Evolutionary conservation across 1,140 invertebrate species (phyloP), one percentile per base, ranked within the genome.

Genomic region (Drosophila saltans): DNA sequence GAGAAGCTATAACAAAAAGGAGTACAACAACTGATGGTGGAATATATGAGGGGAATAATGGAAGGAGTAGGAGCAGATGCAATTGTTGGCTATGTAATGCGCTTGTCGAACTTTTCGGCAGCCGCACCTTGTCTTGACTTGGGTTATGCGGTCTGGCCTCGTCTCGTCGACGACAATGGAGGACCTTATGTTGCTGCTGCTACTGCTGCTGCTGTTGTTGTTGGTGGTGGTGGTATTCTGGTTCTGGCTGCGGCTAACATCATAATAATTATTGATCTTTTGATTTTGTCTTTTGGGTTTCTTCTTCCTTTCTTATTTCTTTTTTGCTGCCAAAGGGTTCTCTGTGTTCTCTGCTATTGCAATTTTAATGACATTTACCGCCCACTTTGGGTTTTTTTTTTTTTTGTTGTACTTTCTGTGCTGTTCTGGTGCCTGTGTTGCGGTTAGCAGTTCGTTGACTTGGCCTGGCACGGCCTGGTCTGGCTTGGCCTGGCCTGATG

Each of bases 181-280:
- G 8, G 5, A 26, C 41, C 3, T 56, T 77, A 43, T 59, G 58
- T 69, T 36, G 33, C 6, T 36, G 28, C 62, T 63, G 71, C 66
- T 61, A 45, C 52, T 61, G 61, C 69, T 60, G 2, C 16, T 16
- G 16, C 16, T 16, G 16, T 16, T 36, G 33, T 36, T 36, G 28
- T 62, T 63, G 71, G 71, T 61, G 56, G 59, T 61, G 61, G 69
- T 60, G 2, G 26, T 41, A 66, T 59, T 63, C 64, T 68, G 72
- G 78, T 75, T 73, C 67, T 77, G 69, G 72, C 80, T 84, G 55
- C 74, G 40, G n/a, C 61, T 63, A 77, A 90, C 88, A 90, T 83
- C 88, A 83, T 91, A 88, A 91, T 90, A 90, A 90, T 90, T 90
- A 90, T 90, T 90, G 88, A 90, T 90, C 88, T 90, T 75, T 86